These are phyloP conservation scores for Periparus ater DNA, from an alignment of 2,797 vertebrate species.

Conservation along the genomic window DNA sequence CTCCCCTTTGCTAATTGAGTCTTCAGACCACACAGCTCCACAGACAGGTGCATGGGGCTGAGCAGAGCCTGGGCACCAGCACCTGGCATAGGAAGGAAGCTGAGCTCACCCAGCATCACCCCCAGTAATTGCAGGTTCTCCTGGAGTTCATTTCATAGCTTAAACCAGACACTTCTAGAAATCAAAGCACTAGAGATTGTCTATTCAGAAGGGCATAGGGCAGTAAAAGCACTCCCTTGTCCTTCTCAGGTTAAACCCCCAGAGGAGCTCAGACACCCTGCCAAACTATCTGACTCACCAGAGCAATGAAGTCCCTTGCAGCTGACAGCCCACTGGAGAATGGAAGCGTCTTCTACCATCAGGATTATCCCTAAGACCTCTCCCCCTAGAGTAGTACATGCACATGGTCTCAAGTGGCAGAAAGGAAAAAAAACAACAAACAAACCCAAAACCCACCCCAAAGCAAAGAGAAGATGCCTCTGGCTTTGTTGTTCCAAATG, in stretches of 20 bases:
- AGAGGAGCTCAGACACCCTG: neutral
- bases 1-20: neutral
- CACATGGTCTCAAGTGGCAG: neutral
- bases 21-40: neutral
- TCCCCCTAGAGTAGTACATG: neutral
- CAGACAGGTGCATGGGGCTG: neutral
- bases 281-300: neutral
- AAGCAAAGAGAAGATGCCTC: neutral
- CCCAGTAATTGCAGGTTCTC: neutral
- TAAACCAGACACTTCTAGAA: neutral
- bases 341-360: neutral
- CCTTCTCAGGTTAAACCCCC: neutral
- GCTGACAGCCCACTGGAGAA: neutral
- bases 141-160: neutral
- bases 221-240: neutral
- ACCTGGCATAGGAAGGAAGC: accelerated
- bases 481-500: neutral
- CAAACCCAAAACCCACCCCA: neutral
- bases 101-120: neutral
- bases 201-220: neutral
- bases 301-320: neutral
- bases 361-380: neutral
- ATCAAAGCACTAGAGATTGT: neutral
- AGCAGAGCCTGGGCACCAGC: neutral
- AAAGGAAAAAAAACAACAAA: neutral